Percentiles rank a stretch among this genome's conserved stretches.
Evolutionary conservation across 2,113 vertebrate genomes (phyloP).

Genomic region (Chinchilla lanigera): DNA sequence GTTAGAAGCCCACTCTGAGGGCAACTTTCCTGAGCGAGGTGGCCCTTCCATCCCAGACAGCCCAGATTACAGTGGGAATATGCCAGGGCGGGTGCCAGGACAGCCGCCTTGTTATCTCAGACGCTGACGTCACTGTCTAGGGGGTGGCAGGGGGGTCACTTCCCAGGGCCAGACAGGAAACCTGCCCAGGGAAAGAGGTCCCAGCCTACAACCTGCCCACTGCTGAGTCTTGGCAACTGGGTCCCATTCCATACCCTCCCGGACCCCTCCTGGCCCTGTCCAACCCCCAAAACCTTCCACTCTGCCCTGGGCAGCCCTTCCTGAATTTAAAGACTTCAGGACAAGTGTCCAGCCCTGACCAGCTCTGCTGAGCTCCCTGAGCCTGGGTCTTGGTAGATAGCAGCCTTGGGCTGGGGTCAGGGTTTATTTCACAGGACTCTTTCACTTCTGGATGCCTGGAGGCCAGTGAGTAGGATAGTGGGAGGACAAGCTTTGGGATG

Average conservation of each 20-base stretch:
- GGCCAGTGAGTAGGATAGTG: background rate
- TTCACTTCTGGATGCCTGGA: background rate
- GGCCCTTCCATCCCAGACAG: background rate
- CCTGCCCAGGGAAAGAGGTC: background rate
- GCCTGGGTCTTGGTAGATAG: background rate
- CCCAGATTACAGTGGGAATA: background rate
- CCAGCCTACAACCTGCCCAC: background rate
- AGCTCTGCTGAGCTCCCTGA: background rate
- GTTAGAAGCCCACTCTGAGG: background rate
- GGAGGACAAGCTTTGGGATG: background rate
- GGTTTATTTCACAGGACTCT: background rate
- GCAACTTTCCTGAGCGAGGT: background rate
- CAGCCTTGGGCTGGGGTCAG: background rate
- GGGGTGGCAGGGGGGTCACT: background rate
- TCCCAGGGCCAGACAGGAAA: constrained; percentile 63
- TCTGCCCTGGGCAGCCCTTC: background rate
- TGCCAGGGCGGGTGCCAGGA: background rate
- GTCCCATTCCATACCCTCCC: background rate
- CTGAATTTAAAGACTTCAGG: background rate
- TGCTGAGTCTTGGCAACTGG: background rate
- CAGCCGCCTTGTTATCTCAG: background rate
- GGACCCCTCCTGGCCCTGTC: background rate
- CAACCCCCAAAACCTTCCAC: background rate
- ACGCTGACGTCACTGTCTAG: constrained; percentile 40
- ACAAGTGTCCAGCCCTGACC: background rate